Evolutionary conservation across 2,888 invertebrate genomes (phyloP).

Genomic region (Drosophila ezoana): DNA sequence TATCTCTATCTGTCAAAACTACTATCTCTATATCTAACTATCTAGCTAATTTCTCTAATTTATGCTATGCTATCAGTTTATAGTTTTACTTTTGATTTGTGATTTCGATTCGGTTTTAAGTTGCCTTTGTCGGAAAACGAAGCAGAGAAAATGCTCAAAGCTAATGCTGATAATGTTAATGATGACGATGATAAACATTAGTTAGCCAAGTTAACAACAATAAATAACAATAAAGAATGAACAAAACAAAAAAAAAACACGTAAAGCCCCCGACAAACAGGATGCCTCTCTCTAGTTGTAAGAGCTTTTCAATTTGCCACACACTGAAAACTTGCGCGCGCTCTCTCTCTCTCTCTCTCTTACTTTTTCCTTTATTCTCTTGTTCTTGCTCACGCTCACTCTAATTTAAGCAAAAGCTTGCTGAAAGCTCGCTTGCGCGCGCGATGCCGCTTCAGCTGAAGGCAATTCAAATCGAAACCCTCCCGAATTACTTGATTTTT

Average conservation of each 20-base stretch:
- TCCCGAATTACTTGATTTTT: slow-evolving; percentile 49
- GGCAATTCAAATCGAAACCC: slow-evolving; percentile 19
- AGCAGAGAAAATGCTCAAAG: slow-evolving; percentile 33
- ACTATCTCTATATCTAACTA: slow-evolving; percentile 46
- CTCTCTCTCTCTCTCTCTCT: slow-evolving; percentile 20
- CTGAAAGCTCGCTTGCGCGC: slow-evolving; percentile 44
- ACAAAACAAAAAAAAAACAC: slow-evolving; percentile 12
- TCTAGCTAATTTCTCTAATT: slow-evolving; percentile 46
- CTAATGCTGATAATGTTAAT: slow-evolving; percentile 25
- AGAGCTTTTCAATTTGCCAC: slow-evolving; percentile 63
- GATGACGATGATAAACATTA: slow-evolving; percentile 75
- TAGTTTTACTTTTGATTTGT: slow-evolving; percentile 51
- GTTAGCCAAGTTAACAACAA: slow-evolving; percentile 46
- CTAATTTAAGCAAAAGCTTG: slow-evolving; percentile 28
- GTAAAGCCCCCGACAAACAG: slow-evolving; percentile 17
- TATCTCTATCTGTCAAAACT: slow-evolving; percentile 34
- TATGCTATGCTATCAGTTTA: slow-evolving; percentile 56
- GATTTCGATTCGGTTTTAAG: slow-evolving; percentile 52
- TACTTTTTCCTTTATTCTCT: slow-evolving; percentile 17
- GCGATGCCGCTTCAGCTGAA: slow-evolving; percentile 16
- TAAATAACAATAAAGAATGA: slow-evolving; percentile 9
- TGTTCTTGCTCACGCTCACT: slow-evolving; percentile 15
- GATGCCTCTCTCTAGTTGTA: slow-evolving; percentile 51
- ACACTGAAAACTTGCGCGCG: slow-evolving; percentile 30
- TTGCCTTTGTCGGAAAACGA: slow-evolving; percentile 51